Evolutionary conservation across 2,113 vertebrate genomes (phyloP).

Genomic region (Myanophis thanlyinensis): DNA sequence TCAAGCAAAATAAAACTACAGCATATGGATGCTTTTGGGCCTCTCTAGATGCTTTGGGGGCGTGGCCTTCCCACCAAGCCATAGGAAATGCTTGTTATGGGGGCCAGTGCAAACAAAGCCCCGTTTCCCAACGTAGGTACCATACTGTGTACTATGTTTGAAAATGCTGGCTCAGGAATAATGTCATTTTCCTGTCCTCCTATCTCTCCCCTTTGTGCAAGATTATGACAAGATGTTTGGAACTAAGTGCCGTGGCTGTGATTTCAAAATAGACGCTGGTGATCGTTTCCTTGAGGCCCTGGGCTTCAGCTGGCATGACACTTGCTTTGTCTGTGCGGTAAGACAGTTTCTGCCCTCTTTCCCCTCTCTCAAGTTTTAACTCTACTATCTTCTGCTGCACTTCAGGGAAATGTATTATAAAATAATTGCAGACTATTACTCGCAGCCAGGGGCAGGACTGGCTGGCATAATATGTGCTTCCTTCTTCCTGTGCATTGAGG

Average conservation of each 20-base stretch:
- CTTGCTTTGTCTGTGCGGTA: slow-evolving; percentile 98
- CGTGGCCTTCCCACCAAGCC: background rate
- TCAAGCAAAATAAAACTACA: background rate
- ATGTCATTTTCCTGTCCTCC: background rate
- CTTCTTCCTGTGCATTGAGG: background rate
- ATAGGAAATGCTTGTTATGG: background rate
- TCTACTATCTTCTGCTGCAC: background rate
- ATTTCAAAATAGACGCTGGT: slow-evolving; percentile 99
- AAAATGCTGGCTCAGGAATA: no score
- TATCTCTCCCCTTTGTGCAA: slow-evolving; percentile 40
- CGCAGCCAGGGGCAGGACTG: background rate
- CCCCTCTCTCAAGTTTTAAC: background rate
- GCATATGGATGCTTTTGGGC: no score
- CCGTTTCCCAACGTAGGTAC: background rate
- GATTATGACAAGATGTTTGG: slow-evolving; percentile 99
- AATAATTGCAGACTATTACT: background rate
- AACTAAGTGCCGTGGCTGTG: slow-evolving; percentile 97
- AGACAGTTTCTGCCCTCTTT: slow-evolving; percentile 56
- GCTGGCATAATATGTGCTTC: background rate
- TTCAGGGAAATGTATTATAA: background rate
- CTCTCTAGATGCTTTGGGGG: background rate
- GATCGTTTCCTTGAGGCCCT: slow-evolving; percentile 98
- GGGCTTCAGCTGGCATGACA: slow-evolving; percentile 99
- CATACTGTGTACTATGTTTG: no score
- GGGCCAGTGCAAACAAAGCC: background rate